These are phyloP conservation scores for Labeo rohita DNA, from an alignment of 2,113 vertebrate species.

Conservation along the genomic window DNA sequence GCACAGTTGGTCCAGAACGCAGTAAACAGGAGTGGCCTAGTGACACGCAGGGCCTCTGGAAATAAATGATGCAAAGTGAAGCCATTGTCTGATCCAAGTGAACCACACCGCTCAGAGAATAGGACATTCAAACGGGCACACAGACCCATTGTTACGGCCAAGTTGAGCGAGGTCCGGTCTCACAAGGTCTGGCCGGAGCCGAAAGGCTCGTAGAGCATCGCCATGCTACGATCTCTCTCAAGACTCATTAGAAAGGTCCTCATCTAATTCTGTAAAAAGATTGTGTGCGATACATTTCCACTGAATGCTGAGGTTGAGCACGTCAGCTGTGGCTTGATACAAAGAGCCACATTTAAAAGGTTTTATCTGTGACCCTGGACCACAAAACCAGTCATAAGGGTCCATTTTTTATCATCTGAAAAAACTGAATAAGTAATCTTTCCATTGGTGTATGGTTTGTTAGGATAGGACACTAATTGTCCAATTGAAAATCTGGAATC, in stretches of 20 bases:
- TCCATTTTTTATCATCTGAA: too few relatives aligned
- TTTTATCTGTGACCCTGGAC: too few relatives aligned
- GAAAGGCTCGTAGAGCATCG: conserved; percentile 20
- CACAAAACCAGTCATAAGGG: too few relatives aligned
- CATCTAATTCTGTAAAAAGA: conserved; percentile 2
- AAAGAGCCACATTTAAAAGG: too few relatives aligned
- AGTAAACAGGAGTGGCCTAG: conserved; percentile 67
- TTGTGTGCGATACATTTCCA: not conserved
- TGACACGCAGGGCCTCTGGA: conserved; percentile 65
- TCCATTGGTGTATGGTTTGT: too few relatives aligned
- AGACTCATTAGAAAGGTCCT: conserved; percentile 23
- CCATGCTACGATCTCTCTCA: conserved; percentile 39
- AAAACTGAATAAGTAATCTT: too few relatives aligned
- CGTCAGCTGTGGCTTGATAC: not conserved
- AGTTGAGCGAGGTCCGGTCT: conserved; percentile 43
- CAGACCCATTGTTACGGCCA: conserved; percentile 72
- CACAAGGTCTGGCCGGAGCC: conserved; percentile 47
- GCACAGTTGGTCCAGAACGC: conserved; percentile 65
- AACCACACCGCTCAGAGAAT: conserved; percentile 76
- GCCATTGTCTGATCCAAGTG: conserved; percentile 78
- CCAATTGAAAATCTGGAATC: too few relatives aligned
- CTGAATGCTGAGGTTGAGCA: conserved; percentile 11
- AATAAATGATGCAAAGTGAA: conserved; percentile 76
- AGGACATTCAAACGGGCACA: conserved; percentile 77
- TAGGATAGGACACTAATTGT: too few relatives aligned